These are phyloP conservation scores for Coryphaenoides rupestris DNA, from an alignment of 2,113 vertebrate species.

Conservation along the genomic window DNA sequence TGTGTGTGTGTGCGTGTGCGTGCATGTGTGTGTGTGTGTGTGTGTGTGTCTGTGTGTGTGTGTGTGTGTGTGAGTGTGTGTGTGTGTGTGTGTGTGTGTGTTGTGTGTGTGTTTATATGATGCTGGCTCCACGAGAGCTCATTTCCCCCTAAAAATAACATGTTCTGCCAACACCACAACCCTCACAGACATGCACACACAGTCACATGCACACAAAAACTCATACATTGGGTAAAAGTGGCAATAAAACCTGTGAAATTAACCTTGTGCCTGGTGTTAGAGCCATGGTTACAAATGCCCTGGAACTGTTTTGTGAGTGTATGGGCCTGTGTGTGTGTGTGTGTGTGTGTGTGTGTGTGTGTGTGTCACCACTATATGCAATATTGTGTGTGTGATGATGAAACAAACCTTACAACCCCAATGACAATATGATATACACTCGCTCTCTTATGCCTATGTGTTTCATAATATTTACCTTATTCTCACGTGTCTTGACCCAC, in stretches of 20 bases:
- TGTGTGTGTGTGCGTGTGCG: conserved; percentile 21
- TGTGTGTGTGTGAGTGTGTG: too few species aligned
- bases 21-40: conserved; percentile 8
- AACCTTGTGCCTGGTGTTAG: conserved; percentile 45
- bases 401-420: too few species aligned
- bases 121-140: conserved; percentile 65
- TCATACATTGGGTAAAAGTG: conserved; percentile 40
- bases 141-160: conserved; percentile 72
- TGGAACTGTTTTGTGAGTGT: too few species aligned
- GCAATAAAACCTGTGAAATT: conserved; percentile 53
- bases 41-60: too few species aligned
- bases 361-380: background rate
- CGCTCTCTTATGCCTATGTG: too few species aligned
- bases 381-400: too few species aligned
- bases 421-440: too few species aligned
- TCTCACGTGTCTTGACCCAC: background rate
- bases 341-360: background rate
- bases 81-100: too few species aligned
- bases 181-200: conserved; percentile 36
- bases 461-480: too few species aligned
- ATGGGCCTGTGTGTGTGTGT: background rate
- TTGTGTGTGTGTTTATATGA: conserved; percentile 62
- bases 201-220: conserved; percentile 28
- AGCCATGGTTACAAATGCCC: conserved; percentile 17
- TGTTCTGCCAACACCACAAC: conserved; percentile 59